These are phyloP conservation scores for Glomeris maerens DNA, from an alignment of 1,140 invertebrate genomes.

Conservation along the genomic window DNA sequence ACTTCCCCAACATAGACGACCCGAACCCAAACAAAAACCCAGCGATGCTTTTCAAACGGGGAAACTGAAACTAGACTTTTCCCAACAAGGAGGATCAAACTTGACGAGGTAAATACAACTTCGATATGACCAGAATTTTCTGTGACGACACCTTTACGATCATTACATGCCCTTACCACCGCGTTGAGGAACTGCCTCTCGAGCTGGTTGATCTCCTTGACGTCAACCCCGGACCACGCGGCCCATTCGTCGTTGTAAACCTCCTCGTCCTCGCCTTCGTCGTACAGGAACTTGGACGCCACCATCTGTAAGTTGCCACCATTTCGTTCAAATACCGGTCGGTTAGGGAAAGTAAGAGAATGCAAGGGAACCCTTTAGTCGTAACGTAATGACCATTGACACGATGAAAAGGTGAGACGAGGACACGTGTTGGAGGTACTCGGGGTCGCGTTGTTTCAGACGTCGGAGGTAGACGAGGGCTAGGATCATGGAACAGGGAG, in stretches of 20 bases:
- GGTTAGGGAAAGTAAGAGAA: too few relatives aligned
- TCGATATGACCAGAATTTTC: neutral
- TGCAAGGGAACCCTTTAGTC: too few relatives aligned
- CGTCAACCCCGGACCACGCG: slow-evolving; percentile 52
- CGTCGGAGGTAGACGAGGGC: slow-evolving; percentile 76
- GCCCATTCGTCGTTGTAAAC: slow-evolving; percentile 83
- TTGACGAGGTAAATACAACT: neutral
- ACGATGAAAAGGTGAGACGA: slow-evolving; percentile 83
- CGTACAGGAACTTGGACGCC: slow-evolving; percentile 84
- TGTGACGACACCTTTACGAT: neutral
- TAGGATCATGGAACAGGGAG: slow-evolving; percentile 65
- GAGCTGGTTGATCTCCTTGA: slow-evolving; percentile 59
- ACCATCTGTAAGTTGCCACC: slow-evolving; percentile 84
- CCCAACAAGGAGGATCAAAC: too few relatives aligned
- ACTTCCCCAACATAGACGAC: too few relatives aligned
- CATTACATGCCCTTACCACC: slow-evolving; percentile 51
- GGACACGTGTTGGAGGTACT: slow-evolving; percentile 61
- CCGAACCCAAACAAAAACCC: too few relatives aligned
- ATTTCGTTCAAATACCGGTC: too few relatives aligned
- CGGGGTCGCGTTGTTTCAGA: slow-evolving; percentile 59
- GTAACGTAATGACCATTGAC: slow-evolving; percentile 60
- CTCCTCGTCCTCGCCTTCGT: slow-evolving; percentile 77
- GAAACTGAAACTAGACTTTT: too few relatives aligned
- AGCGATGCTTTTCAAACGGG: too few relatives aligned
- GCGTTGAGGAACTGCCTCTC: slow-evolving; percentile 78